A percentile compares a stretch with the other conserved stretches of the same genome.
phyloP scores from a whole-genome alignment of 2,888 invertebrate species.

The Danaus chrysippus region DNA sequence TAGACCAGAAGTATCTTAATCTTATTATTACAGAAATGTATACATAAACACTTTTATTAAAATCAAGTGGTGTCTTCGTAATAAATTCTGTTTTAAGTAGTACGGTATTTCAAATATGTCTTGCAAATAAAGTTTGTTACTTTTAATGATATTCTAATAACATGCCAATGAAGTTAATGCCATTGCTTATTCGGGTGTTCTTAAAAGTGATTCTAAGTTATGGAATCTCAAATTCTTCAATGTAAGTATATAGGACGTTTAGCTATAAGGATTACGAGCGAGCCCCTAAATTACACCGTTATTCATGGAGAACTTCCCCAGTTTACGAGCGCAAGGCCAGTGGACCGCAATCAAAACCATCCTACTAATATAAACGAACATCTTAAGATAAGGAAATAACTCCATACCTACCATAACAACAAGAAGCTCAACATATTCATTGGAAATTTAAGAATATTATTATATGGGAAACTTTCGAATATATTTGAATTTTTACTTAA shows the following conservation, averaged over 20 bases:
- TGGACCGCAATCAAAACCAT: slow-evolving; percentile 15
- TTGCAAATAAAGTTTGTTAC: too few species aligned
- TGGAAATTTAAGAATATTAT: too few species aligned
- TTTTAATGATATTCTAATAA: neutral
- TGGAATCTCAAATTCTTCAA: neutral
- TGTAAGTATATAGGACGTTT: neutral
- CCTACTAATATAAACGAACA: slow-evolving; percentile 11
- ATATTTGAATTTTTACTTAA: too few species aligned
- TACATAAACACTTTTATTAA: too few species aligned
- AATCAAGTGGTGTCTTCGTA: too few species aligned
- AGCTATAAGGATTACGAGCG: slow-evolving; percentile 11
- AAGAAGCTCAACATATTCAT: too few species aligned
- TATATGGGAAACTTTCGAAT: too few species aligned
- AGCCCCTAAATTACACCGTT: slow-evolving; percentile 16
- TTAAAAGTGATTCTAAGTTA: neutral
- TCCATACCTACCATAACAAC: neutral
- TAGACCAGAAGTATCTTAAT: too few species aligned
- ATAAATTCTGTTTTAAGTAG: too few species aligned
- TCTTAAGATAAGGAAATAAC: slow-evolving; percentile 1
- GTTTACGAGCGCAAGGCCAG: slow-evolving; percentile 18
- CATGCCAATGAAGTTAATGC: neutral
- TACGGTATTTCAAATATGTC: too few species aligned
- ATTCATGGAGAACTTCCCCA: slow-evolving; percentile 18
- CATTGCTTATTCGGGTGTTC: neutral
- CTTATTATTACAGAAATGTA: too few species aligned